These are phyloP conservation scores for Ashinkailepas kermadecensis DNA, from an alignment of 2,888 invertebrate genomes.

Conservation along the genomic window DNA sequence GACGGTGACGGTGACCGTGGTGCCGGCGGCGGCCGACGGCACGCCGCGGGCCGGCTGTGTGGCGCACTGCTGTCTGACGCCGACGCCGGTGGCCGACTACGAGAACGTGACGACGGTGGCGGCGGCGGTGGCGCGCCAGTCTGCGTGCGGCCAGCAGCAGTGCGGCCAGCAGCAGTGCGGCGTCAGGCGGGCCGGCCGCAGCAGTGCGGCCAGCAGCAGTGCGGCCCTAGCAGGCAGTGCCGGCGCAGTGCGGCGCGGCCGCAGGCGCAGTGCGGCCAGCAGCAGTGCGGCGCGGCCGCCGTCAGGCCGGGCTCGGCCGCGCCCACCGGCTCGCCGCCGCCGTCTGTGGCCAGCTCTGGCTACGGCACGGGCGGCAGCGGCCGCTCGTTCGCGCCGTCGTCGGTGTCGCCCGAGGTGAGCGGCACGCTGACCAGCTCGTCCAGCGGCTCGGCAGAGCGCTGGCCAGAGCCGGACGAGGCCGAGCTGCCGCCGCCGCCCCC, in stretches of 20 bases:
- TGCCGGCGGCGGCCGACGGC: constrained; percentile 51
- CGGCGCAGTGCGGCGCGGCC: not conserved
- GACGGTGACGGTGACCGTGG: constrained; percentile 73
- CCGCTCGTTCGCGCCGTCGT: constrained; percentile 38
- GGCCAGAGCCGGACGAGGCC: not conserved
- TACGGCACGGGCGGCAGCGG: constrained; percentile 65
- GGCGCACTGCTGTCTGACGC: not conserved
- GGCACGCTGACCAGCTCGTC: constrained; percentile 21
- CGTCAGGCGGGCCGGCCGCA: not conserved
- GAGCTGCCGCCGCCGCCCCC: constrained; percentile 13
- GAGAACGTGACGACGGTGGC: constrained; percentile 54
- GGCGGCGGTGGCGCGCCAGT: not conserved
- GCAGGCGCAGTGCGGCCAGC: too few relatives aligned
- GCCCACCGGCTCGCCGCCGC: constrained; percentile 50
- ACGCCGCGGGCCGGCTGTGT: not conserved
- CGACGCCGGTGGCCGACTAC: constrained; percentile 53
- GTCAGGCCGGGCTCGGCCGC: not conserved
- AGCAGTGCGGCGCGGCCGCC: not conserved
- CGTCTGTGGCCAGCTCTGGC: constrained; percentile 72
- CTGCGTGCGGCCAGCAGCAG: not conserved
- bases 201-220: too few relatives aligned
- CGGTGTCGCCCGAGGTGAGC: not conserved
- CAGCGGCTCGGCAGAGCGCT: constrained; percentile 18
- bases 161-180: not conserved
- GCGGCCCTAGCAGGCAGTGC: too few relatives aligned